Percentiles rank a stretch among this genome's conserved stretches.
These are phyloP conservation scores for Petrocephalus zakoni DNA, from an alignment of 2,113 vertebrate genomes.

Conservation along the genomic window DNA sequence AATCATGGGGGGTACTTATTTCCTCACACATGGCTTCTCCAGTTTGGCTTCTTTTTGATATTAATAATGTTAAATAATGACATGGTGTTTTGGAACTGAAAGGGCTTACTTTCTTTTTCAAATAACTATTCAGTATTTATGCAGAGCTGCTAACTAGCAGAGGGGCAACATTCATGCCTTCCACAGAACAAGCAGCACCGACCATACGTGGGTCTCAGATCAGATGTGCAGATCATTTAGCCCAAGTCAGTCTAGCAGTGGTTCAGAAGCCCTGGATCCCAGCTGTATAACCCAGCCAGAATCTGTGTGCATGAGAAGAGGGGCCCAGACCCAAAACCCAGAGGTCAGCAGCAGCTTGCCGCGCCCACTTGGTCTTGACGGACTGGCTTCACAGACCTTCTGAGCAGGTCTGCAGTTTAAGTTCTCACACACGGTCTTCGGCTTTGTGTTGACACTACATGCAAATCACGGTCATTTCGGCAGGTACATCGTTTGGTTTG, in stretches of 20 bases:
- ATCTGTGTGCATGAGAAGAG: neutral
- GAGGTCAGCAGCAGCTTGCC: too few relatives aligned
- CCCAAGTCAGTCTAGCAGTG: neutral
- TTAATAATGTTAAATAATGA: too few relatives aligned
- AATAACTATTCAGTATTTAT: neutral
- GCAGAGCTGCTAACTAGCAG: neutral
- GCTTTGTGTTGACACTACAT: neutral
- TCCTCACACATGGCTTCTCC: too few relatives aligned
- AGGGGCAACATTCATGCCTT: neutral
- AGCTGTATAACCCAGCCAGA: neutral
- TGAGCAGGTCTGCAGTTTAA: neutral
- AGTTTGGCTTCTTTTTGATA: too few relatives aligned
- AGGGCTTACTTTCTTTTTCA: too few relatives aligned
- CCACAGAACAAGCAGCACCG: neutral
- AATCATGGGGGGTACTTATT: too few relatives aligned
- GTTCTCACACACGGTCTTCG: neutral
- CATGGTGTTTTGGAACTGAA: too few relatives aligned
- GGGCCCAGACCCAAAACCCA: neutral
- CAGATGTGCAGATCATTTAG: neutral
- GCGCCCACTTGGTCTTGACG: neutral
- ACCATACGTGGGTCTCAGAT: neutral
- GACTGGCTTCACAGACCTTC: neutral
- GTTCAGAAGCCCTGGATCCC: neutral
- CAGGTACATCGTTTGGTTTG: slow-evolving; percentile 2
- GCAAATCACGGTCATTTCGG: neutral